Evolutionary conservation across 2,113 vertebrate genomes (phyloP).

Genomic region (Nanger granti): DNA sequence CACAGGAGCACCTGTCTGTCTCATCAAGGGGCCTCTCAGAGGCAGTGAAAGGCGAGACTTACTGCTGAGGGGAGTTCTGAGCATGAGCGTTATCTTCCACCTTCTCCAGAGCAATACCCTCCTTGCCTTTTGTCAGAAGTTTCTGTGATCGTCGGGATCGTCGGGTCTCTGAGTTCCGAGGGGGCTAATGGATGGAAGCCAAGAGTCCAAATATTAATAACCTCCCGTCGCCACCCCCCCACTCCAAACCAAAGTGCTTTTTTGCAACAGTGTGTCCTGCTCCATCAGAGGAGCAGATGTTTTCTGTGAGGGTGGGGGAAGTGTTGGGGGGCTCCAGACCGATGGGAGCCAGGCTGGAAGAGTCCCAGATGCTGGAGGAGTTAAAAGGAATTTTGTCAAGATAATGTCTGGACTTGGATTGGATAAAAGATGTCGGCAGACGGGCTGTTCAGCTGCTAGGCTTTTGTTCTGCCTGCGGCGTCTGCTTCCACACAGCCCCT

Average conservation of each 20-base stretch:
- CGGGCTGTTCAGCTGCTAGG: constrained; percentile 47
- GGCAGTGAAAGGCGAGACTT: background rate
- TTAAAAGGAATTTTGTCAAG: constrained; percentile 52
- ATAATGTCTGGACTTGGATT: constrained; percentile 32
- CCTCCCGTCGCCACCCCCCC: no score
- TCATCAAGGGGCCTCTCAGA: background rate
- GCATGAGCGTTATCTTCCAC: background rate
- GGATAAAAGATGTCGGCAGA: constrained; percentile 42
- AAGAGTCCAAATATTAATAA: background rate
- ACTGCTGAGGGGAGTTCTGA: background rate
- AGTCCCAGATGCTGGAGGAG: background rate
- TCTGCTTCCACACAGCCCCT: background rate
- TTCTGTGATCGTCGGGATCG: background rate
- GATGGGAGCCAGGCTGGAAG: background rate
- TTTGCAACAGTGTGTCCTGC: background rate
- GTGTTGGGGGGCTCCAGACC: background rate
- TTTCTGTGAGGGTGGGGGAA: background rate
- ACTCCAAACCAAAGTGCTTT: background rate
- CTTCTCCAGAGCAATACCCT: background rate
- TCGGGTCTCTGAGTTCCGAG: background rate
- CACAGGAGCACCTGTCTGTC: no score
- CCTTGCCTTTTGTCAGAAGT: background rate
- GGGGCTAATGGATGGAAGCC: background rate
- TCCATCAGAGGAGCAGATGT: background rate
- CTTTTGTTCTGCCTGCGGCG: constrained; percentile 54